These are phyloP conservation scores for human (Homo sapiens) DNA, from an alignment of 2,113 vertebrate species.

Conservation along the genomic window DNA sequence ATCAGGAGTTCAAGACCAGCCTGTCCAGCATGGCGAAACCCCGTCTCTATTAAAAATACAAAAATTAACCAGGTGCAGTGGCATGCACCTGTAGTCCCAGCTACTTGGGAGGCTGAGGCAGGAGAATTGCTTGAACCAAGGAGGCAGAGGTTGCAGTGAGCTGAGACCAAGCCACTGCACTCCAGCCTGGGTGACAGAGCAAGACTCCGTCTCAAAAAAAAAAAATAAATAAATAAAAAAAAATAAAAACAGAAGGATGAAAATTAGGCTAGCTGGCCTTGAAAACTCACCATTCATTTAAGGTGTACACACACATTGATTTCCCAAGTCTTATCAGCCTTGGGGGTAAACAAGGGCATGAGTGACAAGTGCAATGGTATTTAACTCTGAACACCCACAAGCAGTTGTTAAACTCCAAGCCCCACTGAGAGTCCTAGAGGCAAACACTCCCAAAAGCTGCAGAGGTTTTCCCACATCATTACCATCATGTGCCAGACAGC, in stretches of 20 bases:
- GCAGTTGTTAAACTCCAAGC: not conserved
- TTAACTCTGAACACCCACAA: not conserved
- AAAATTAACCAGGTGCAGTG: not conserved
- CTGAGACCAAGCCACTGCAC: too few species aligned
- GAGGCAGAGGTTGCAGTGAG: not conserved
- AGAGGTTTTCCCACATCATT: not conserved
- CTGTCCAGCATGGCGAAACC: not conserved
- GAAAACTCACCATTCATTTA: not conserved
- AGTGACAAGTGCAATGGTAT: not conserved
- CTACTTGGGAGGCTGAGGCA: not conserved
- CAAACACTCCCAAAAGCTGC: not conserved
- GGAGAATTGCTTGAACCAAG: not conserved
- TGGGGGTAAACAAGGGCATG: not conserved
- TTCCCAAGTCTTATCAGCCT: not conserved
- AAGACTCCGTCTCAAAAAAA: too few species aligned
- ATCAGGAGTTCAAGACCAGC: not conserved
- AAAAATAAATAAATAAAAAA: too few species aligned
- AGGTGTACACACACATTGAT: too few species aligned
- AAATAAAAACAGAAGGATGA: not conserved
- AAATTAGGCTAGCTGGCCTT: not conserved
- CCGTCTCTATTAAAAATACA: not conserved
- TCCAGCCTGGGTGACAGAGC: too few species aligned
- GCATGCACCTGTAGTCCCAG: not conserved
- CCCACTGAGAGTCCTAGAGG: not conserved
- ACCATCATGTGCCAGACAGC: accelerated